These are phyloP conservation scores for Druon quercuslanigerum DNA, from an alignment of 1,140 invertebrate species.

Conservation along the genomic window DNA sequence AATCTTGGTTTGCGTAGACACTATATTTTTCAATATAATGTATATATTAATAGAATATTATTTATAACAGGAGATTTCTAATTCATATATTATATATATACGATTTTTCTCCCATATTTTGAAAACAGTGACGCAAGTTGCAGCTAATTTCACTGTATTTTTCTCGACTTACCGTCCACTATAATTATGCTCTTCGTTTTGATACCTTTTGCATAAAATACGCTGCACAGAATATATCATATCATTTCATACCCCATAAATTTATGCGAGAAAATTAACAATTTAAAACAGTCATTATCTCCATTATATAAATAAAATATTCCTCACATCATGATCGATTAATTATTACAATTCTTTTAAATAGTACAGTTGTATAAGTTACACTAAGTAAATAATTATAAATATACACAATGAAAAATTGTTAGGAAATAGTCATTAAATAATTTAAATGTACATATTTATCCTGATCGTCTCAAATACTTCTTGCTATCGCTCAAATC, in stretches of 20 bases:
- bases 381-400: conserved; percentile 70
- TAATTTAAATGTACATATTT: conserved; percentile 72
- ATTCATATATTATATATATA: conserved; percentile 50
- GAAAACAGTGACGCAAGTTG: conserved; percentile 14
- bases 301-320: conserved; percentile 69
- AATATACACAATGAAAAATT: conserved; percentile 74
- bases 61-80: conserved; percentile 57
- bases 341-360: conserved; percentile 69
- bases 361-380: conserved; percentile 68
- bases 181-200: conserved; percentile 38
- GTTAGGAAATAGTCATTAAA: conserved; percentile 71
- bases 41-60: conserved; percentile 68
- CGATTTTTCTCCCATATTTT: conserved; percentile 11
- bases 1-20: conserved; percentile 70
- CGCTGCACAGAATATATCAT: conserved; percentile 46
- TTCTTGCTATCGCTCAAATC: conserved; percentile 51
- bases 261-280: conserved; percentile 42
- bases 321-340: conserved; percentile 58
- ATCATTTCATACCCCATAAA: conserved; percentile 34
- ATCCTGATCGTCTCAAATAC: conserved; percentile 57
- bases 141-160: conserved; percentile 54
- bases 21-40: conserved; percentile 68
- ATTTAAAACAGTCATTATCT: conserved; percentile 52
- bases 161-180: conserved; percentile 35
- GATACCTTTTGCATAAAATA: conserved; percentile 49